Evolutionary conservation across 2,888 invertebrate species (phyloP), one percentile per base, ranked within the genome.

Genomic region (Emesis russula): DNA sequence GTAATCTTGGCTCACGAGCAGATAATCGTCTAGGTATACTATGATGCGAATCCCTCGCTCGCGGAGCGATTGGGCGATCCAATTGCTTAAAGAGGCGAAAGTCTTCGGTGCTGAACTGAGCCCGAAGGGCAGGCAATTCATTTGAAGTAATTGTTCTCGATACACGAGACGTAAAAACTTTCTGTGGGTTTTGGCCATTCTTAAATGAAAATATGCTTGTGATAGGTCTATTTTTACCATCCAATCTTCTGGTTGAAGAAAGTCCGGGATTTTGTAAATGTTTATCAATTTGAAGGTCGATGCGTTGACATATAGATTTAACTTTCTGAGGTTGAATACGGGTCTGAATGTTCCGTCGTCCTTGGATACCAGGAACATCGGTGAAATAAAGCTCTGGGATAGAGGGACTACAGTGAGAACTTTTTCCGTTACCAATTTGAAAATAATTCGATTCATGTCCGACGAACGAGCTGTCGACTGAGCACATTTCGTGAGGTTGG

Each of bases 121-220:
- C 53, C 84, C 70, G 53, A 86, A 74, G 7, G 83, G 83, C 11
- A 78, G 78, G 9, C 25, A 71, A 53, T 77, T 41, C 63, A 83
- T 83, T 58, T 83, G 58, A 7, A 38, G 31, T 25, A 83, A 36
- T 18, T 78, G 18, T 0, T 41, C 73, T 18, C 31, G 18, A 41
- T 78, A 78, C 68, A 38, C 13, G 4, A 66, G 15, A 5, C 74
- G 5, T 25, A 48, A 15, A 3, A 77, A 77, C 18, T 7, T 33
- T 77, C 63, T 33, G 36, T 77, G 77, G 9, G 41, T n/a, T 38
- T 77, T 58, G 36, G 77, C 77, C 9, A 58, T 38, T 38, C 4
- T 1, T 25, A 77, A 25, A 63, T 63, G 63, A 25, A 77, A 63
- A 15, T 38, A 77, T 5, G 77, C 18, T 9, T 77, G 36, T 58